Conservation (phyloP, 1,140 invertebrate species). For the Rhopalosiphum maidis region DNA sequence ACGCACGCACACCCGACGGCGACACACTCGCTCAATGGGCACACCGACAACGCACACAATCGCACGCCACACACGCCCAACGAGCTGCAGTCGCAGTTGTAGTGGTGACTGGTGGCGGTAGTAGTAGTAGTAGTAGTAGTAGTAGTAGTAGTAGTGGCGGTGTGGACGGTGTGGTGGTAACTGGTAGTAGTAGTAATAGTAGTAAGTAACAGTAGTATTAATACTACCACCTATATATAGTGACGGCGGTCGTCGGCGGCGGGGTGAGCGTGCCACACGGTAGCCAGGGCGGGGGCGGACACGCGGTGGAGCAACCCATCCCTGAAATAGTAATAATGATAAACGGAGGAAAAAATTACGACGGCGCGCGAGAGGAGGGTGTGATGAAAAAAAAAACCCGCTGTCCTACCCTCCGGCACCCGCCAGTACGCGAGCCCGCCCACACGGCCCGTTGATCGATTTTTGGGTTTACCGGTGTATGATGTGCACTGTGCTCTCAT, state of each 20-base stretch:
- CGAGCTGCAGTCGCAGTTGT: neutral
- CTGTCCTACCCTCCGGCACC: neutral
- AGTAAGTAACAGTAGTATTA: neutral
- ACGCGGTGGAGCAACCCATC: neutral
- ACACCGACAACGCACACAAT: neutral
- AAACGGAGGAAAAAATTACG: neutral
- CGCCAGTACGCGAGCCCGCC: neutral
- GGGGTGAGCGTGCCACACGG: neutral
- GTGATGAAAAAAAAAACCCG: neutral
- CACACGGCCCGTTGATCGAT: neutral
- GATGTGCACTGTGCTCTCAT: neutral
- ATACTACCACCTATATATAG: neutral
- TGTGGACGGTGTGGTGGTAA: neutral
- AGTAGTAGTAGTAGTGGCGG: neutral
- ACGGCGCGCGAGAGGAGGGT: neutral
- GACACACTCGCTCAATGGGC: neutral
- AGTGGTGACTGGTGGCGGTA: too few relatives aligned
- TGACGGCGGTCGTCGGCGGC: neutral
- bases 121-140: too few relatives aligned
- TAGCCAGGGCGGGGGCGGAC: neutral
- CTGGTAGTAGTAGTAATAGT: too few relatives aligned
- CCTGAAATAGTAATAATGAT: conserved; percentile 13
- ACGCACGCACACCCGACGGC: neutral
- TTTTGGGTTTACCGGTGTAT: neutral
- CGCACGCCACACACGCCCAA: neutral